Conservation (phyloP, 2,113 vertebrate species). For the Redunca redunca region DNA sequence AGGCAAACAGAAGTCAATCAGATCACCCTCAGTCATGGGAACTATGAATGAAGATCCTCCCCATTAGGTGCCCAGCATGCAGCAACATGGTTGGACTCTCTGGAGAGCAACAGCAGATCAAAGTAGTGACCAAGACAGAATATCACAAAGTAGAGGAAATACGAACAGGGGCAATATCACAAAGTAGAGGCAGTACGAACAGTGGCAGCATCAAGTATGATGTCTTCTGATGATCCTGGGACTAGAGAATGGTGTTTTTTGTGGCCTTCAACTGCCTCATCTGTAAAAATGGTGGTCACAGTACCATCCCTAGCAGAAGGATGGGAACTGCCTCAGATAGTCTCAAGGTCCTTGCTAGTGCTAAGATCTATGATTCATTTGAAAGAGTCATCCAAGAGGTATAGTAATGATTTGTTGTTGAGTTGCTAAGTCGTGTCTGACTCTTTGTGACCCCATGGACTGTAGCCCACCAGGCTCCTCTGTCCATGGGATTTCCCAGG, state of each 20-base stretch:
- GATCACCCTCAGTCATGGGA: neutral
- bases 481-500: neutral
- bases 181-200: neutral
- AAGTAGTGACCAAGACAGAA: neutral
- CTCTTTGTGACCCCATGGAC: neutral
- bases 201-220: neutral
- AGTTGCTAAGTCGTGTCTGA: neutral
- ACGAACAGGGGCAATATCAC: neutral
- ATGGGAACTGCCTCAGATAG: neutral
- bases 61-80: neutral
- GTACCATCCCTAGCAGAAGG: neutral
- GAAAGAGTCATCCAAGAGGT: neutral
- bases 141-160: neutral
- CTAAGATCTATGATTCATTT: conserved; percentile 2
- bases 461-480: neutral
- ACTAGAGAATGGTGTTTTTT: neutral
- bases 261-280: neutral
- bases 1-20: conserved; percentile 18
- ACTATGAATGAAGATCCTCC: neutral
- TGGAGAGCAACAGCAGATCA: neutral
- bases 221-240: neutral
- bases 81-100: neutral
- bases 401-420: neutral
- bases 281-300: neutral
- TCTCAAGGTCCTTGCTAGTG: neutral